phyloP scores from a whole-genome alignment of 2,888 invertebrate species.

The Scelioninae gen. 2 region DNA sequence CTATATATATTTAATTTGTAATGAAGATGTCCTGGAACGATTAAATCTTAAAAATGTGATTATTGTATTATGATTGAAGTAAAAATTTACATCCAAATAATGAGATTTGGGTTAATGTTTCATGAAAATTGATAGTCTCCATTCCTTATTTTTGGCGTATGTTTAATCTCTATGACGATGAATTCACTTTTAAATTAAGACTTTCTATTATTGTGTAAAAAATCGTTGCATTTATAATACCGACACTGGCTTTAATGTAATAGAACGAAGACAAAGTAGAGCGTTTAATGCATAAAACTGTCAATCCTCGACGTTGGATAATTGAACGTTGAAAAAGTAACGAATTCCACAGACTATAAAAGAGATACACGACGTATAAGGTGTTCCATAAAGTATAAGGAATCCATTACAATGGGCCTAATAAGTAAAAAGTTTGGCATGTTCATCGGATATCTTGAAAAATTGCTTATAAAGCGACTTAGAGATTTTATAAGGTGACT shows the following conservation, averaged over 20 bases:
- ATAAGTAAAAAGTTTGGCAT: conserved; percentile 43
- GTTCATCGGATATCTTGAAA: conserved; percentile 44
- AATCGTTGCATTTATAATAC: conserved; percentile 16
- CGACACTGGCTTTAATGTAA: conserved; percentile 1
- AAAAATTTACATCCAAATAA: conserved; percentile 4
- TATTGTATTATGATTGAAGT: no score
- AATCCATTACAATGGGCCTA: conserved; percentile 39
- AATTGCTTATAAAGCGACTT: conserved; percentile 50
- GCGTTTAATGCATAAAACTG: conserved; percentile 19
- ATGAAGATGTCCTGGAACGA: no score
- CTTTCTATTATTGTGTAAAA: conserved; percentile 7
- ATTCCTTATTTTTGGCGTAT: conserved; percentile 18
- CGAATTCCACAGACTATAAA: background rate
- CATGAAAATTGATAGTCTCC: conserved; percentile 2
- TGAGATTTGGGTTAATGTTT: background rate
- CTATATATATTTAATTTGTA: no score
- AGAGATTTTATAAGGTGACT: conserved; percentile 43
- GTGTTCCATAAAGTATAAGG: conserved; percentile 14
- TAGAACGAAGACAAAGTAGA: background rate
- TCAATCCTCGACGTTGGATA: background rate
- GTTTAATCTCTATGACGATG: conserved; percentile 17
- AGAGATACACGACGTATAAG: background rate
- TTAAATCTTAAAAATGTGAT: no score
- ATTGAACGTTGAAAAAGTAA: conserved; percentile 23
- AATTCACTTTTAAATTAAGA: conserved; percentile 8